Evolutionary conservation across 2,797 vertebrate species (phyloP).

Genomic region (Centropyge bicolor): DNA sequence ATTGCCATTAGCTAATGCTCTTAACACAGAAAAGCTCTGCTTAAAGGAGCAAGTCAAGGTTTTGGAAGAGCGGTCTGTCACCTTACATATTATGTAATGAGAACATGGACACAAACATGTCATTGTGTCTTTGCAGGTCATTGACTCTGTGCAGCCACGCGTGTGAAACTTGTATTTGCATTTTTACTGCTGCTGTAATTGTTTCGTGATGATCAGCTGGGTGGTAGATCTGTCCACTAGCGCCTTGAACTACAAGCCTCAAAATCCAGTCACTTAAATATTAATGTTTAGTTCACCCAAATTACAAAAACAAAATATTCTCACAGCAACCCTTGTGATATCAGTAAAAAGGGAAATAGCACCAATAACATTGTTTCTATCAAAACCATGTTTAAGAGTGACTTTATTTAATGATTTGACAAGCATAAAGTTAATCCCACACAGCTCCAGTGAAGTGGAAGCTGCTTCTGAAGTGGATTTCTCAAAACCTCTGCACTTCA

Average conservation of each 20-base stretch:
- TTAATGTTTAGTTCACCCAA: neutral
- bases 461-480: neutral
- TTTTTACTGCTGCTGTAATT: neutral
- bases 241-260: neutral
- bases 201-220: neutral
- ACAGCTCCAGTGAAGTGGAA: neutral
- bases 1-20: constrained; percentile 37
- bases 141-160: neutral
- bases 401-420: neutral
- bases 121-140: neutral
- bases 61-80: constrained; percentile 9
- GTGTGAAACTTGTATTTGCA: neutral
- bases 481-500: neutral
- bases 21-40: constrained; percentile 29
- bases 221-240: no score
- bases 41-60: neutral
- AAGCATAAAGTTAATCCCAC: neutral
- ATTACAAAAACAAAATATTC: neutral
- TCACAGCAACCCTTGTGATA: no score
- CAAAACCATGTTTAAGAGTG: neutral
- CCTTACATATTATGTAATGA: constrained; percentile 1
- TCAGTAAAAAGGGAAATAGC: neutral
- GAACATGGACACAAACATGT: neutral
- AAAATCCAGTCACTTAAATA: neutral
- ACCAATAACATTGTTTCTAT: neutral